Evolutionary conservation across 2,888 invertebrate genomes (phyloP).

Genomic region (Drosophila formosana): DNA sequence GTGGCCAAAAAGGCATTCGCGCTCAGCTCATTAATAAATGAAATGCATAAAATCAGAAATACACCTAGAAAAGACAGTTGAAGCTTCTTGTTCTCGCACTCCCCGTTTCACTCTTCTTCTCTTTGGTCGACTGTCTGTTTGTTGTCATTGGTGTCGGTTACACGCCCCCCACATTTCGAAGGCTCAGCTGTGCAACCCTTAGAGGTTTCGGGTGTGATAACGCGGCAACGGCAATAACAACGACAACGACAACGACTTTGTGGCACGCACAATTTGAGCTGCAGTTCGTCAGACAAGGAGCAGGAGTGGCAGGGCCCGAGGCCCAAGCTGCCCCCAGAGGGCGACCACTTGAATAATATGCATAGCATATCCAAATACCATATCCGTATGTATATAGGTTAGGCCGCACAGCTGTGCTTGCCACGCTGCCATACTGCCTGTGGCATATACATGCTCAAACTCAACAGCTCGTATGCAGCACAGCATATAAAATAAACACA

Average conservation of each 20-base stretch:
- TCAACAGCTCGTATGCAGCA: not conserved
- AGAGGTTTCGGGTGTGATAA: slow-evolving; percentile 66
- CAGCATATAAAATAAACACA: slow-evolving; percentile 69
- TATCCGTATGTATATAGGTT: slow-evolving; percentile 64
- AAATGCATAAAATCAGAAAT: slow-evolving; percentile 62
- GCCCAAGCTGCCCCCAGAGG: slow-evolving; percentile 46
- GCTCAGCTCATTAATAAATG: slow-evolving; percentile 72
- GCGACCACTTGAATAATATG: slow-evolving; percentile 47
- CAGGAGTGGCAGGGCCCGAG: slow-evolving; percentile 49
- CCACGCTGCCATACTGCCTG: slow-evolving; percentile 9
- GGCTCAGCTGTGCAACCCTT: slow-evolving; percentile 67
- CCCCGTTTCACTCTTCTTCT: not conserved
- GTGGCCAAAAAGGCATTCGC: slow-evolving; percentile 32
- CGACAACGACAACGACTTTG: slow-evolving; percentile 66
- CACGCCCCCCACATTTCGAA: slow-evolving; percentile 46
- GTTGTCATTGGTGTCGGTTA: slow-evolving; percentile 50
- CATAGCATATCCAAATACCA: slow-evolving; percentile 24
- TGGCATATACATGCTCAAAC: slow-evolving; percentile 49
- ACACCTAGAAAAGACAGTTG: slow-evolving; percentile 35
- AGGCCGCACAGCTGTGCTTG: slow-evolving; percentile 72
- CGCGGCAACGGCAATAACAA: slow-evolving; percentile 20
- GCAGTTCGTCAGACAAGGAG: slow-evolving; percentile 41
- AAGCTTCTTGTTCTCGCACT: not conserved
- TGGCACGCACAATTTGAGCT: slow-evolving; percentile 82
- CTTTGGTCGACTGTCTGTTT: not conserved